These are phyloP conservation scores for Hofmannophila pseudospretella DNA, from an alignment of 2,888 invertebrate genomes.

Conservation along the genomic window DNA sequence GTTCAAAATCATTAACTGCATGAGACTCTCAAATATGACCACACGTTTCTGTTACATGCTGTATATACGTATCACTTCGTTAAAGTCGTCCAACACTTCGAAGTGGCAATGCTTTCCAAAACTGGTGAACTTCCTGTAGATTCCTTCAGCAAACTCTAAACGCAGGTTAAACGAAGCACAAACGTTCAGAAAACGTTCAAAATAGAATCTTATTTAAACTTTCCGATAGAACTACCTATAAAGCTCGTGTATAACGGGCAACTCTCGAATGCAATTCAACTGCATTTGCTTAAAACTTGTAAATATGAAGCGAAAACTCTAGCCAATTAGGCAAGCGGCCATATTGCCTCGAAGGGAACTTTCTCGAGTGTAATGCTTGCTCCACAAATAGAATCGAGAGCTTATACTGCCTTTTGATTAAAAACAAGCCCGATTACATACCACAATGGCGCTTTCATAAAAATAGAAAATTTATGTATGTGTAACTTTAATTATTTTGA, in stretches of 20 bases:
- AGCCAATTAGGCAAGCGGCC: conserved; percentile 61
- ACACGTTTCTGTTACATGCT: no score
- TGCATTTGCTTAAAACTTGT: conserved; percentile 58
- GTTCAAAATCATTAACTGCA: no score
- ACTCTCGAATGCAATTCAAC: conserved; percentile 40
- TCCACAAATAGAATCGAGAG: conserved; percentile 44
- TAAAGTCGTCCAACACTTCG: no score
- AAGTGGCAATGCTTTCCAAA: conserved; percentile 2
- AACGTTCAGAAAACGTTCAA: conserved; percentile 20
- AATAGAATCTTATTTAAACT: conserved; percentile 33
- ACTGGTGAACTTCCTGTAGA: conserved; percentile 2
- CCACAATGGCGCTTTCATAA: no score
- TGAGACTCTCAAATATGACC: no score
- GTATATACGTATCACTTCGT: no score
- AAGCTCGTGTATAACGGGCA: conserved; percentile 37
- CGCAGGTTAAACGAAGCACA: conserved; percentile 8
- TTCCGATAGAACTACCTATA: conserved; percentile 26
- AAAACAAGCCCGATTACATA: conserved; percentile 17
- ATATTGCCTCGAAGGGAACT: conserved; percentile 48
- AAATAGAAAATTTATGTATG: no score
- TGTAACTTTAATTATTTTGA: no score
- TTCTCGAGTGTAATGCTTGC: conserved; percentile 40
- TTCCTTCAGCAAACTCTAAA: conserved; percentile 5
- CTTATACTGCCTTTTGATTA: conserved; percentile 56
- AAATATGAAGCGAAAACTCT: conserved; percentile 60